Base-by-base conservation (phyloP, 2,888 invertebrate genomes). In the Parnassius orleans region DNA sequence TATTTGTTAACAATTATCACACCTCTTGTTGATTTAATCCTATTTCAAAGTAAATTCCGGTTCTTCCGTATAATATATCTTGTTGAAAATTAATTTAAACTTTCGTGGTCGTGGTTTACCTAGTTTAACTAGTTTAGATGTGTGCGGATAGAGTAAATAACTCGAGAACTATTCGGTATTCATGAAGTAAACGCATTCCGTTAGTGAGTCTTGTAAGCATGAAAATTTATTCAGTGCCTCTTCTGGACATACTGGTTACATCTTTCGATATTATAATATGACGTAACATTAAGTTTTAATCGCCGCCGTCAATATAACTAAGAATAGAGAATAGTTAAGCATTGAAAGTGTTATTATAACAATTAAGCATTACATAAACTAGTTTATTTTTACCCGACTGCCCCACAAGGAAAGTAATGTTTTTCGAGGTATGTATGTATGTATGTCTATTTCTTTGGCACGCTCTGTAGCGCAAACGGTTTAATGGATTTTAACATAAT, bases 191-290 rank as follows among this genome's bases (percentile, higher is more conserved):
- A 55, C 54, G 52, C 51, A 52, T 63, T 59, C 63, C 63, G 55
- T 59, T 63, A 63, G 46, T 33, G 41, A 14, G 51, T 52, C 63
- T 63, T 15, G 63, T 54, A 53, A 57, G 24, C 54, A 55, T 59
- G 58, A 63, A 63, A 59, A 63, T 63, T 55, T 63, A 63, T 63
- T 63, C 63, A 63, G 51, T 51, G 54, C 54, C 57, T 46, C 44
- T 48, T 63, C 63, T 63, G 41, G 41, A 58, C 58, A 33, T 63
- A 58, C 63, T 63, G 63, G 63, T 58, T 19, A 63, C 58, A 44
- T 41, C 55, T 52, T 63, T 59, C 52, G 50, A 55, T 55, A 55
- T 33, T 63, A 47, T 55, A 55, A 47, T 55, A 55, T 33, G 14
- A 54, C 53, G 42, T 63, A 59, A 55, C 55, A 50, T 54, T n/a